These are phyloP conservation scores for Congeria kusceri DNA, from an alignment of 2,888 invertebrate species.

Conservation along the genomic window DNA sequence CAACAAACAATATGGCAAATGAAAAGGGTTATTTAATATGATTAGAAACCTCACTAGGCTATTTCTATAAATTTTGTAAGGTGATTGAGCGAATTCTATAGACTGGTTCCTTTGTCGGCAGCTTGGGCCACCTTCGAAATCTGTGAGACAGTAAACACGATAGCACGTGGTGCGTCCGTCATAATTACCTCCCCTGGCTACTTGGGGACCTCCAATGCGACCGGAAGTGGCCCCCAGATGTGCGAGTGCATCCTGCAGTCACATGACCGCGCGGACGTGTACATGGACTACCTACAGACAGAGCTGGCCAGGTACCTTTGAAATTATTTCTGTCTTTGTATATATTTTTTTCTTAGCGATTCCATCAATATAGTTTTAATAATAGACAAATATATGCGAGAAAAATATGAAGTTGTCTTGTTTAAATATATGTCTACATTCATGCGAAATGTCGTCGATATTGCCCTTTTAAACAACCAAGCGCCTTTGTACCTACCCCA, in stretches of 20 bases:
- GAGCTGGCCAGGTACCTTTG: constrained; percentile 33
- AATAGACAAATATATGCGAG: background rate
- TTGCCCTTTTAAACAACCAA: no score
- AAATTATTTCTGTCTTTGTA: background rate
- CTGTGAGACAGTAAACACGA: constrained; percentile 53
- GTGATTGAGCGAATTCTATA: no score
- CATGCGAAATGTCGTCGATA: no score
- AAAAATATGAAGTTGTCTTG: no score
- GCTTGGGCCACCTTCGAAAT: constrained; percentile 60
- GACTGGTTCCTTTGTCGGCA: constrained; percentile 3
- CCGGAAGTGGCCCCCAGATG: constrained; percentile 49
- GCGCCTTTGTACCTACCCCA: no score
- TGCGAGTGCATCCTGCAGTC: constrained; percentile 64
- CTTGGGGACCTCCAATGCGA: constrained; percentile 33
- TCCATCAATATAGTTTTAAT: background rate
- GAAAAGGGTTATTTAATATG: no score
- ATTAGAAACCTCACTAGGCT: no score
- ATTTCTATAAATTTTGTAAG: no score
- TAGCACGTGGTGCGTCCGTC: constrained; percentile 46
- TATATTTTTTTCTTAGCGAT: background rate
- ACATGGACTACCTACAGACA: constrained; percentile 60
- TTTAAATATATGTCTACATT: no score
- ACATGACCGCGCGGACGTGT: constrained; percentile 51
- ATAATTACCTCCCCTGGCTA: constrained; percentile 62
- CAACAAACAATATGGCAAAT: no score